Conservation (phyloP, 1,140 invertebrate genomes). For the Drosophila varians region DNA sequence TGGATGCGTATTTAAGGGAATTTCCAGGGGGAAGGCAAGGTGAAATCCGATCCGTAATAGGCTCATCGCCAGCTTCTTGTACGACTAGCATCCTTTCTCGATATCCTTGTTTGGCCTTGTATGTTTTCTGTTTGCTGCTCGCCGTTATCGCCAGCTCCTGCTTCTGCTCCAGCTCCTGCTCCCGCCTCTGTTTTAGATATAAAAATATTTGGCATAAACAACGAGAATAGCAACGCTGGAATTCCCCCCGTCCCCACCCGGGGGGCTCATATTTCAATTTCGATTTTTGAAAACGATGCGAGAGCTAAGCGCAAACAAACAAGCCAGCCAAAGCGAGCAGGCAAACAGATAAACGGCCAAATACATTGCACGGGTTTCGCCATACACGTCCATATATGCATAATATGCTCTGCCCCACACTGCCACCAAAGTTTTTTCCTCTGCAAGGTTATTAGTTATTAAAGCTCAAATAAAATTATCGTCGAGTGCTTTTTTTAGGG, state of each 20-base stretch:
- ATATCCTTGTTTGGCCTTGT: conserved; percentile 19
- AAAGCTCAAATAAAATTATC: background rate
- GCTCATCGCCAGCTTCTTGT: conserved; percentile 13
- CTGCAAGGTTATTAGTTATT: too few relatives aligned
- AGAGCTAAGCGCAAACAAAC: conserved; percentile 67
- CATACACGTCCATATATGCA: conserved; percentile 25
- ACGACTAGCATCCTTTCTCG: conserved; percentile 11
- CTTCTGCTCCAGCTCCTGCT: conserved; percentile 36
- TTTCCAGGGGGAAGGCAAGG: background rate
- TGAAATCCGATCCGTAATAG: conserved; percentile 21
- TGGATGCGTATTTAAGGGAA: background rate
- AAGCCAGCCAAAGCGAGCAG: conserved; percentile 48
- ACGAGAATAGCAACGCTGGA: conserved; percentile 30
- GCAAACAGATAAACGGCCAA: conserved; percentile 70
- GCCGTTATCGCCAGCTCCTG: conserved; percentile 18
- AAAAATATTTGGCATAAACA: conserved; percentile 70
- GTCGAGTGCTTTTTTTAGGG: background rate
- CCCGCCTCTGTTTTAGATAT: conserved; percentile 45
- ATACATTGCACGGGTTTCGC: conserved; percentile 57
- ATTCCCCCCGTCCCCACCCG: conserved; percentile 13
- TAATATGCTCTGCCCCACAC: conserved; percentile 28
- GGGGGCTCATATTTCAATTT: conserved; percentile 78
- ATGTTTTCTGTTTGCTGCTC: background rate
- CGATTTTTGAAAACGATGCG: conserved; percentile 80
- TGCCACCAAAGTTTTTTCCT: too few relatives aligned